These are phyloP conservation scores for Actinia tenebrosa DNA, from an alignment of 64 coral and sea anemone species.

Conservation along the genomic window DNA sequence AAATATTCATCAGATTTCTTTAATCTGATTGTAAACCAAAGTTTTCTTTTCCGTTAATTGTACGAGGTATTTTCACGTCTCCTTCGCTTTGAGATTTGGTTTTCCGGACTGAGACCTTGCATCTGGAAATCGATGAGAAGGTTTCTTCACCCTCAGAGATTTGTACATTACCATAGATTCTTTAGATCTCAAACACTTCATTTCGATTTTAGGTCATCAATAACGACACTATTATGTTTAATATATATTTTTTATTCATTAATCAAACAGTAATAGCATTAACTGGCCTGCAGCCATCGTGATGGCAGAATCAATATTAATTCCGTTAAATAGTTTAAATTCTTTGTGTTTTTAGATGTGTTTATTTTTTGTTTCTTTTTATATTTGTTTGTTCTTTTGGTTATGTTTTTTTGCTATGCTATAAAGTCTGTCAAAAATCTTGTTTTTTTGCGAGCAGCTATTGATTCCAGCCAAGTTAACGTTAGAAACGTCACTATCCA, in stretches of 20 bases:
- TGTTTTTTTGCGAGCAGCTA: no score
- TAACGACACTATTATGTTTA: not conserved
- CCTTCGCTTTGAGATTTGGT: not conserved
- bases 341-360: not conserved
- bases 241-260: not conserved
- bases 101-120: not conserved
- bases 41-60: not conserved
- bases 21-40: not conserved
- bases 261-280: not conserved
- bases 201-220: not conserved
- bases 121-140: not conserved
- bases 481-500: no score
- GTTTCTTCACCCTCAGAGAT: not conserved
- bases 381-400: not conserved
- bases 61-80: not conserved
- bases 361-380: not conserved
- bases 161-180: no score
- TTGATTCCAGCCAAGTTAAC: no score
- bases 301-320: not conserved
- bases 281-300: not conserved
- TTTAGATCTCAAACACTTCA: not conserved
- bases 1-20: not conserved
- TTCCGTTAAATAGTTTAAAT: slow-evolving; percentile 3
- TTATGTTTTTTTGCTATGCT: not conserved
- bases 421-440: not conserved